These are phyloP conservation scores for Urophycis tenuis DNA, from an alignment of 2,797 vertebrate genomes.

Conservation along the genomic window DNA sequence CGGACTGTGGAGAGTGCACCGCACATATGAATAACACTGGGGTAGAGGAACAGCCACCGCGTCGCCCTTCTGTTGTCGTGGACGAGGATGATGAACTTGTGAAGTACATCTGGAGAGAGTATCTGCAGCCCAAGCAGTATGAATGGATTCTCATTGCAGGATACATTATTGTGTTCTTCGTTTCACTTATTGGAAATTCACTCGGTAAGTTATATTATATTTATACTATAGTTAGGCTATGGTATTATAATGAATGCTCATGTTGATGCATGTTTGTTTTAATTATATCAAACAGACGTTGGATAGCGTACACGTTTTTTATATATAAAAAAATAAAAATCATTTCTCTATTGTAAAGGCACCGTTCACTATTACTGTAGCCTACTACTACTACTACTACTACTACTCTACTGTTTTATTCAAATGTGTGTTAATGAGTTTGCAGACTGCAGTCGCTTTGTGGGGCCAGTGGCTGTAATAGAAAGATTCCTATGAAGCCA, in stretches of 20 bases:
- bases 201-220: conserved; percentile 79
- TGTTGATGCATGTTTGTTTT: not conserved
- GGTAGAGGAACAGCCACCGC: conserved; percentile 48
- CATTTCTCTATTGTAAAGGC: no score
- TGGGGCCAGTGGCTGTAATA: not conserved
- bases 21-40: conserved; percentile 67
- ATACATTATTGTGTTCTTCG: conserved; percentile 89
- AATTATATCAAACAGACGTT: not conserved
- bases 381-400: no score
- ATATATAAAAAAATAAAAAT: not conserved
- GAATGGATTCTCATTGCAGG: conserved; percentile 93
- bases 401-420: not conserved
- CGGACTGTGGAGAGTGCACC: conserved; percentile 72
- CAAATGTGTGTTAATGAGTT: not conserved
- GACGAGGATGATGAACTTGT: conserved; percentile 93
- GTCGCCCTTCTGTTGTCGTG: conserved; percentile 45
- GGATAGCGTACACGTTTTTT: not conserved
- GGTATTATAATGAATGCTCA: not conserved
- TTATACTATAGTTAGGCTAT: no score
- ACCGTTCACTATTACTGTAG: no score
- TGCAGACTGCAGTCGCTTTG: no score
- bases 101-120: conserved; percentile 90
- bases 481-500: not conserved
- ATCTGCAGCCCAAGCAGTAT: conserved; percentile 90
- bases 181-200: conserved; percentile 89